A percentile compares a stretch with the other conserved stretches of the same genome.
Evolutionary conservation across 2,888 invertebrate species (phyloP).

Genomic region (Luperina testacea): DNA sequence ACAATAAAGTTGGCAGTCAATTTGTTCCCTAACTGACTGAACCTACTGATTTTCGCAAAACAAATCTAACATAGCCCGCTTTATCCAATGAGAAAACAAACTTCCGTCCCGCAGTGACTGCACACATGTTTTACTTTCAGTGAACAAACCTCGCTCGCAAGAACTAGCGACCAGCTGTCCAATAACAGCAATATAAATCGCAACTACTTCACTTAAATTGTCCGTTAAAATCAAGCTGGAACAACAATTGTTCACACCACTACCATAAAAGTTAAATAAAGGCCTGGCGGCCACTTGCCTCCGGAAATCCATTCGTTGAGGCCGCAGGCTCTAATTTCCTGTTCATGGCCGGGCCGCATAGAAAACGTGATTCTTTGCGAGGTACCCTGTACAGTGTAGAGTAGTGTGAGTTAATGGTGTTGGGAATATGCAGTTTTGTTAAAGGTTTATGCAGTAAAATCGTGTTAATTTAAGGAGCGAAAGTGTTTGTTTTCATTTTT

Average conservation of each 20-base stretch:
- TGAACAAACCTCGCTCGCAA: slow-evolving; percentile 16
- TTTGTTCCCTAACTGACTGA: background rate
- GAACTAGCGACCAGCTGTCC: slow-evolving; percentile 20
- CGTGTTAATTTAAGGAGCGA: background rate
- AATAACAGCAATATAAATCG: slow-evolving; percentile 61
- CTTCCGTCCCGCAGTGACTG: slow-evolving; percentile 3
- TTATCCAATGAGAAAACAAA: slow-evolving; percentile 17
- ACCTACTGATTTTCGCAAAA: background rate
- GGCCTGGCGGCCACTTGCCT: slow-evolving; percentile 67
- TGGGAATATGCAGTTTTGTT: slow-evolving; percentile 45
- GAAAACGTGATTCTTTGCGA: slow-evolving; percentile 68
- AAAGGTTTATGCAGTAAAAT: slow-evolving; percentile 3
- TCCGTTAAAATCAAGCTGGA: slow-evolving; percentile 64
- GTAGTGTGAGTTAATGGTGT: slow-evolving; percentile 33
- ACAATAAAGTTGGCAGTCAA: background rate
- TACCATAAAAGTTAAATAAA: slow-evolving; percentile 79
- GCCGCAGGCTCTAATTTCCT: slow-evolving; percentile 80
- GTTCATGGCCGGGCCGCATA: slow-evolving; percentile 69
- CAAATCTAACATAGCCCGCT: background rate
- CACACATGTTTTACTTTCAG: slow-evolving; percentile 42
- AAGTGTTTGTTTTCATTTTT: background rate
- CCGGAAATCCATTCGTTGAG: slow-evolving; percentile 79
- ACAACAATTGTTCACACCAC: slow-evolving; percentile 63
- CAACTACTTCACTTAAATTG: slow-evolving; percentile 63
- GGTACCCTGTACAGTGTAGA: slow-evolving; percentile 21